Evolutionary conservation across 2,113 vertebrate genomes (phyloP).

Genomic region (Peromyscus polionotus): DNA sequence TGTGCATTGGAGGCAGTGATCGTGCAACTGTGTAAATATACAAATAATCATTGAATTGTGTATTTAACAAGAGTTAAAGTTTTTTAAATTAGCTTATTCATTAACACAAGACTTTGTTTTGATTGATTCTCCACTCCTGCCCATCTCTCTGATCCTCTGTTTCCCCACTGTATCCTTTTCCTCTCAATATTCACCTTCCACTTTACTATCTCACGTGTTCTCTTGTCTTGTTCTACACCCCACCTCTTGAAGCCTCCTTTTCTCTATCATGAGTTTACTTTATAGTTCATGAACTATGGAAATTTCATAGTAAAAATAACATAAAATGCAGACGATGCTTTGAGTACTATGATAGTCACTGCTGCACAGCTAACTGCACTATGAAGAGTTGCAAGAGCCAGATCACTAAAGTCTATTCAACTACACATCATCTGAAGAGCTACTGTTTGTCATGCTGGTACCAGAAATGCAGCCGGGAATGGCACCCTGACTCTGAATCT

Average conservation of each 20-base stretch:
- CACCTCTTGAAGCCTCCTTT: background rate
- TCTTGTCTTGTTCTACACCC: background rate
- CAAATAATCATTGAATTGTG: background rate
- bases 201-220: background rate
- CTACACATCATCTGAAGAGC: background rate
- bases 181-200: background rate
- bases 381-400: background rate
- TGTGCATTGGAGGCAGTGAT: background rate
- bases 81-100: background rate
- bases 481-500: background rate
- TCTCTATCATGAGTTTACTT: background rate
- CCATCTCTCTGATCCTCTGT: background rate
- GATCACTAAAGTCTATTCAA: background rate
- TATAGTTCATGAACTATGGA: background rate
- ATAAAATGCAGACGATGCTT: background rate
- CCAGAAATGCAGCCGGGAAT: background rate
- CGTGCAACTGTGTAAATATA: background rate
- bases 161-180: background rate
- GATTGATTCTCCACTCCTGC: background rate
- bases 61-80: background rate
- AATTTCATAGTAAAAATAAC: slow-evolving; percentile 26
- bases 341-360: background rate
- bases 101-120: background rate
- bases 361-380: background rate
- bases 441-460: background rate